Base-by-base conservation (phyloP, 1,140 invertebrate genomes). In the Trialeurodes vaporariorum region DNA sequence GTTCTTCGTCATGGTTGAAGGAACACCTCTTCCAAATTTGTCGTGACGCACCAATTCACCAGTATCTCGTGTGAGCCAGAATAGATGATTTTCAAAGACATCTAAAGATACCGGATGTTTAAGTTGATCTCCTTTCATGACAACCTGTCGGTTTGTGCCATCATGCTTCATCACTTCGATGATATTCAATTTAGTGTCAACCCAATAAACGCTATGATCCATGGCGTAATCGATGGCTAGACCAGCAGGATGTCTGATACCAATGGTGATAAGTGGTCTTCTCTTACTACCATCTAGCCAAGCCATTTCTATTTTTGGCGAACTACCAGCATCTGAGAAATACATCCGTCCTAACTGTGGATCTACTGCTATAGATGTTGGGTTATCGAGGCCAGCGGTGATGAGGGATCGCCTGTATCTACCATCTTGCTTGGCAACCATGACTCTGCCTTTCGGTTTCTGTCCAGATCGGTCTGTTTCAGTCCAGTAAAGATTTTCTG, bases 241-340 rank as follows among this genome's bases (percentile, higher is more conserved):
- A 0, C 93, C 93, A 1, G 91, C 87, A 0, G 96, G 96, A 74
- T 89, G 87, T 11, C 90, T 84, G 5, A 98, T 84, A 69, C 83
- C 81, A 58, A 90, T 89, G 0, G 85, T 86, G 1, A 98, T 87
- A 1, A 98, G 74, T 0, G 88, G 84, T 69, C 87, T 82, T 2
- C 94, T 81, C 74, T 91, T 90, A 0, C 86, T 90, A 0, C 96
- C 96, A 74, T 98, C 96, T 92, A 98, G 96, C 94, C 94, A 98
- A 17, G 92, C 85, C 0, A 87, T 85, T 77, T 96, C 93, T 66
- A 96, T 94, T 76, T 92, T 89, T 5, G 94, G 87, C 24, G 84
- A 83, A 1, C 84, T 85, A 22, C 92, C 92, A 2, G 87, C 87
- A 76, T 98, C 93, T 0, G 92, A 84, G 94, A 94, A 98, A 75